Percentiles rank a stretch among this genome's conserved stretches.
These are phyloP conservation scores for Peromyscus californicus DNA, from an alignment of 2,113 vertebrate genomes.

Conservation along the genomic window DNA sequence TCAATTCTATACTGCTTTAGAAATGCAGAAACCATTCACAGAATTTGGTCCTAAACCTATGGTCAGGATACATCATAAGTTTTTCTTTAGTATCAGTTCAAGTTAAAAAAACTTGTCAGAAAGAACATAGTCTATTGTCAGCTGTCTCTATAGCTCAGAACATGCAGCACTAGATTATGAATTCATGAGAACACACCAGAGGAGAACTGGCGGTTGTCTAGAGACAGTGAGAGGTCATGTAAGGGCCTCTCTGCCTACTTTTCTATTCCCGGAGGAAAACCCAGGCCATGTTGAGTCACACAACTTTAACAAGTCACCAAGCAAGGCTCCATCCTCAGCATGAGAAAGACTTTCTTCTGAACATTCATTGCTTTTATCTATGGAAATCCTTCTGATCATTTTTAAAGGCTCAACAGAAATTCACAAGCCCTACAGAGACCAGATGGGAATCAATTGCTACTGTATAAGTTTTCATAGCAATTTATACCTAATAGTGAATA, in stretches of 20 bases:
- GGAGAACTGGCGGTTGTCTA: neutral
- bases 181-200: neutral
- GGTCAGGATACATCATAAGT: neutral
- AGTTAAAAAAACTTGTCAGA: neutral
- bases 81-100: neutral
- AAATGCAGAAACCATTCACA: constrained; percentile 39
- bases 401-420: constrained; percentile 14
- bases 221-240: neutral
- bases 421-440: neutral
- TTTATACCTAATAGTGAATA: neutral
- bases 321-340: neutral
- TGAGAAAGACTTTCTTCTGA: neutral
- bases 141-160: neutral
- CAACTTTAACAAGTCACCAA: neutral
- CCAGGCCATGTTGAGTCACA: neutral
- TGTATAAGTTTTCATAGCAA: neutral
- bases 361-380: neutral
- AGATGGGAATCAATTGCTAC: neutral
- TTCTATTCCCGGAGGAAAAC: neutral
- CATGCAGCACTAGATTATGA: neutral
- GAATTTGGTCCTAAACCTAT: neutral
- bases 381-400: neutral
- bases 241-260: neutral
- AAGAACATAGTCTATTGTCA: neutral
- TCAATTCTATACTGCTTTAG: neutral